These are phyloP conservation scores for Aplysia californica DNA, from an alignment of 1,140 invertebrate species.

Conservation along the genomic window DNA sequence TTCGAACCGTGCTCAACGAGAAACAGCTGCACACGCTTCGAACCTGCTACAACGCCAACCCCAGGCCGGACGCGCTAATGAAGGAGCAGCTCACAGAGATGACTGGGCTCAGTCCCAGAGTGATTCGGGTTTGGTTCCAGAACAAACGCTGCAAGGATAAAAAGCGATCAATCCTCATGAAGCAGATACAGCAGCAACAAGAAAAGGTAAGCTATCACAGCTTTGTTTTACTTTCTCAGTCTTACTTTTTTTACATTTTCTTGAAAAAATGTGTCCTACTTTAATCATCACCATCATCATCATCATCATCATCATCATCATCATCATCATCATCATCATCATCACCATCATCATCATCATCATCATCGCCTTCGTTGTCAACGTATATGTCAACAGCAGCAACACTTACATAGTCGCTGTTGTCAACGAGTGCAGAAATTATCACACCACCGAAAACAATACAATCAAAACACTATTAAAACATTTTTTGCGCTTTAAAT, in stretches of 20 bases:
- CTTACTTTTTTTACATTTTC: no score
- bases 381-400: neutral
- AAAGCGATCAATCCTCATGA: slow-evolving; percentile 96
- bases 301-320: slow-evolving; percentile 29
- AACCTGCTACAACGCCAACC: slow-evolving; percentile 95
- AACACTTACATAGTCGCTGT: no score
- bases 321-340: slow-evolving; percentile 32
- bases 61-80: slow-evolving; percentile 97
- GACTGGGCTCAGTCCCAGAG: slow-evolving; percentile 94
- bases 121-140: slow-evolving; percentile 98
- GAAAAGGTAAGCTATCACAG: slow-evolving; percentile 71
- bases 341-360: slow-evolving; percentile 32
- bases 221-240: no score
- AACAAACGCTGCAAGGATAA: slow-evolving; percentile 99
- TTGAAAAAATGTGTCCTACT: neutral
- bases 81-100: slow-evolving; percentile 99
- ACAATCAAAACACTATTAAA: no score
- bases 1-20: slow-evolving; percentile 97
- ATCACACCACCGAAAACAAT: no score
- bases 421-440: no score
- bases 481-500: no score
- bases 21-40: slow-evolving; percentile 95
- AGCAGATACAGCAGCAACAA: slow-evolving; percentile 98
- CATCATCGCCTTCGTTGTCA: slow-evolving; percentile 26
- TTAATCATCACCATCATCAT: slow-evolving; percentile 12